Percentiles rank a stretch among this genome's conserved stretches.
Evolutionary conservation across 2,888 invertebrate genomes (phyloP).

Genomic region (Drosophila nr. medialis): DNA sequence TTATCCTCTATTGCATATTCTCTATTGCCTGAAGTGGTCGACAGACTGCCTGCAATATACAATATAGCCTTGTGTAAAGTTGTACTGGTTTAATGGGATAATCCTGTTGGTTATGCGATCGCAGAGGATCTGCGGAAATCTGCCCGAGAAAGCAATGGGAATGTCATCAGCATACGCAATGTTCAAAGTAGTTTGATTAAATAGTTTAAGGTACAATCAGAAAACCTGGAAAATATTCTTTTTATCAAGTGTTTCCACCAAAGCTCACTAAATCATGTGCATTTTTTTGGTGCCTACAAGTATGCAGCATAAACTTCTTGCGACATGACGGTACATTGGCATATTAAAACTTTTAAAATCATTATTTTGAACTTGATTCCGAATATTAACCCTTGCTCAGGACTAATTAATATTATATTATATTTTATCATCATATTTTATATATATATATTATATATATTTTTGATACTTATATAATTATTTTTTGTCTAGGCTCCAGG

Average conservation of each 20-base stretch:
- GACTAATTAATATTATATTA: not conserved
- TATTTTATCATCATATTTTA: not conserved
- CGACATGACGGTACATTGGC: not conserved
- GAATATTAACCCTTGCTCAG: not conserved
- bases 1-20: no score
- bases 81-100: not conserved
- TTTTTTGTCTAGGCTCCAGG: not conserved
- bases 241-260: constrained; percentile 21
- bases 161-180: not conserved
- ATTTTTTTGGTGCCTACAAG: not conserved
- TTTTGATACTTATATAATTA: not conserved
- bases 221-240: not conserved
- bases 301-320: constrained; percentile 14
- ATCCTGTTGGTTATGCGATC: not conserved
- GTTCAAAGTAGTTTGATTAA: not conserved
- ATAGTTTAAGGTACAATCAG: not conserved
- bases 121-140: not conserved
- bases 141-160: not conserved
- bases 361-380: not conserved
- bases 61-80: no score
- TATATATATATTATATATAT: no score
- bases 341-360: not conserved
- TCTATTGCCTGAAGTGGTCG: no score
- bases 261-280: constrained; percentile 7
- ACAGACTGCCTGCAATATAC: no score